Base-by-base conservation (phyloP, 2,113 vertebrate genomes). In the Rattus rattus region DNA sequence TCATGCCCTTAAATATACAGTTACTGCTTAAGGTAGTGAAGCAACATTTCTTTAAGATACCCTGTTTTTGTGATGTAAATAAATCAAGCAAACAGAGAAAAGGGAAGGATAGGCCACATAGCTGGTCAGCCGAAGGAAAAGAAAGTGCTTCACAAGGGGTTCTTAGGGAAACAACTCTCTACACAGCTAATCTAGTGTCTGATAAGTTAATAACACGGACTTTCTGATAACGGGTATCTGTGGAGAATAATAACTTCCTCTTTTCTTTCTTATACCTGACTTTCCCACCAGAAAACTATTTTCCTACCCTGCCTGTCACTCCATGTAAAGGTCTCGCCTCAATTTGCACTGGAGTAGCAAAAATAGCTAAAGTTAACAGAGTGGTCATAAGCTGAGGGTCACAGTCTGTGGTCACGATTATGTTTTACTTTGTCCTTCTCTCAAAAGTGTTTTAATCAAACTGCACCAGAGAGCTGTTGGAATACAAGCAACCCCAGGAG, bases 351-450 rank as follows among this genome's bases (percentile, higher is more conserved):
- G 95, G 96, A 86, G 28, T 92, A 70, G 93, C 96, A 98, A 97
- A 94, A 88, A 95, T 92, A 97, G 96, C 59, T 91, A 88, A 98
- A 98, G 97, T 92, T 92, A 69, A 96, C 91, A 13, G 77, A 73
- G 63, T 65, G 81, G 16, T 20, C 11, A n/a, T 69, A 97, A 47
- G 88, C 86, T 79, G 70, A 96, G 83, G 95, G 95, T 94, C 73
- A 63, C 80, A 93, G 92, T 96, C 88, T 11, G 22, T 96, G 89
- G 84, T 95, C 88, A 97, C 95, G 98, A 96, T 90, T 92, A 95
- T 14, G n/a, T 94, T 98, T 98, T 97, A 96, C 96, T 99, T 98
- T 98, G 97, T 96, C 96, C 94, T 91, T 24, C 98, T 84, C 97
- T 88, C 8, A 61, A 70, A 96, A 97, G 67, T 73, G 12, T 1